These are phyloP conservation scores for Anas acuta DNA, from an alignment of 2,797 vertebrate species.

Conservation along the genomic window DNA sequence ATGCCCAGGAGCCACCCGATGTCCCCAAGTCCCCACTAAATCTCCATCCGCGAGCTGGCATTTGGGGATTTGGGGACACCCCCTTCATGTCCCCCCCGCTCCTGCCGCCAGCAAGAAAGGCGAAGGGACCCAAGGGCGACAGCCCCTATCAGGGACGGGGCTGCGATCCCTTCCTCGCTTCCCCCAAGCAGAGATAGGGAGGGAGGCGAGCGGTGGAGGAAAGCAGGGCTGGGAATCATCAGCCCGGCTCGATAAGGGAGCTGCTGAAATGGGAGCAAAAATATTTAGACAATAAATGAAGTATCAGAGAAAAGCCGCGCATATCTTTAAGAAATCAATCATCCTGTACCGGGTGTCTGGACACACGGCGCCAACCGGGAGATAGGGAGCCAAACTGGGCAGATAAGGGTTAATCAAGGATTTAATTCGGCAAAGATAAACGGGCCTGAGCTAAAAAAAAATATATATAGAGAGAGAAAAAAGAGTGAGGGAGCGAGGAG, in stretches of 20 bases:
- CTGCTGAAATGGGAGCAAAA: conserved; percentile 81
- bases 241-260: conserved; percentile 83
- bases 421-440: conserved; percentile 81
- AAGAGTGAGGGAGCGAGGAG: background rate
- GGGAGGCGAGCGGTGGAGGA: conserved; percentile 28
- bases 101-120: background rate
- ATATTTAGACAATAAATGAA: conserved; percentile 97
- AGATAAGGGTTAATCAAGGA: conserved; percentile 87
- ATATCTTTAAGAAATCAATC: conserved; percentile 98
- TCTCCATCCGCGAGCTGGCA: background rate
- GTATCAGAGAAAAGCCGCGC: conserved; percentile 92
- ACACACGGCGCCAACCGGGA: conserved; percentile 92
- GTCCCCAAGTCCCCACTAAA: background rate
- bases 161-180: conserved; percentile 79
- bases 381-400: conserved; percentile 89
- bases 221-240: conserved; percentile 82
- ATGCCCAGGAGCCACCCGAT: background rate
- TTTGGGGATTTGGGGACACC: background rate
- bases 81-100: background rate
- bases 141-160: conserved; percentile 78
- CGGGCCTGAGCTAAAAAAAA: conserved; percentile 40
- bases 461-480: background rate
- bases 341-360: conserved; percentile 93
- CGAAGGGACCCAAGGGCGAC: conserved; percentile 15
- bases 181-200: conserved; percentile 75